Conservation (phyloP, 2,888 invertebrate genomes). For the Lysandra coridon region DNA sequence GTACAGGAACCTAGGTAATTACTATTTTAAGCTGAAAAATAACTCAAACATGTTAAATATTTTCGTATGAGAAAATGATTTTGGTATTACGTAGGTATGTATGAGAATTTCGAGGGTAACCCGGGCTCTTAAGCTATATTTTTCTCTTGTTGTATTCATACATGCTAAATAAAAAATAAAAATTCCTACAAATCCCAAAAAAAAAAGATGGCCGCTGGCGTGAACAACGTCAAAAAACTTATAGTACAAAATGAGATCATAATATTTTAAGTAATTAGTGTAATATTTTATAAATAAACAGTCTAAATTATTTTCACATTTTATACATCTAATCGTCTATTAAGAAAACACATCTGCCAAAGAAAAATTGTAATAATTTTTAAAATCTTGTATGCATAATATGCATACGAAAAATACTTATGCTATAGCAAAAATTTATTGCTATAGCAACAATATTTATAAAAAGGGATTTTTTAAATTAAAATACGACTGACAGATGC, state of each 20-base stretch:
- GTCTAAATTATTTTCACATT: constrained; percentile 29
- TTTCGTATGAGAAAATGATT: no score
- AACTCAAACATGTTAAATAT: no score
- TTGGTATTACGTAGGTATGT: no score
- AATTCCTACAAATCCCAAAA: neutral
- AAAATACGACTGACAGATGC: constrained; percentile 22
- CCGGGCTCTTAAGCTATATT: no score
- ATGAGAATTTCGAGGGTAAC: no score
- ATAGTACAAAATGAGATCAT: constrained; percentile 24
- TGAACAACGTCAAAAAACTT: constrained; percentile 12
- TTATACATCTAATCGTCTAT: constrained; percentile 31
- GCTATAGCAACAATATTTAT: neutral
- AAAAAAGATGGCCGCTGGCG: neutral
- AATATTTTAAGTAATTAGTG: neutral
- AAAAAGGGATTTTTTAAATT: neutral
- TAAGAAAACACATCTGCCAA: constrained; percentile 34
- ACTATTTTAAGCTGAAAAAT: no score
- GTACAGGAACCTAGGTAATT: no score
- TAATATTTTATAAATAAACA: constrained; percentile 28
- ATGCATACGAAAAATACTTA: neutral
- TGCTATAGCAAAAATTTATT: no score
- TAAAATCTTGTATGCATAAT: neutral
- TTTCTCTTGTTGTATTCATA: no score
- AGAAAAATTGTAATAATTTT: neutral
- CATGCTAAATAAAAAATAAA: no score